A percentile compares a stretch with the other conserved stretches of the same genome.
These are phyloP conservation scores for Taphrorychus bicolor DNA, from an alignment of 2,888 invertebrate species.

Conservation along the genomic window DNA sequence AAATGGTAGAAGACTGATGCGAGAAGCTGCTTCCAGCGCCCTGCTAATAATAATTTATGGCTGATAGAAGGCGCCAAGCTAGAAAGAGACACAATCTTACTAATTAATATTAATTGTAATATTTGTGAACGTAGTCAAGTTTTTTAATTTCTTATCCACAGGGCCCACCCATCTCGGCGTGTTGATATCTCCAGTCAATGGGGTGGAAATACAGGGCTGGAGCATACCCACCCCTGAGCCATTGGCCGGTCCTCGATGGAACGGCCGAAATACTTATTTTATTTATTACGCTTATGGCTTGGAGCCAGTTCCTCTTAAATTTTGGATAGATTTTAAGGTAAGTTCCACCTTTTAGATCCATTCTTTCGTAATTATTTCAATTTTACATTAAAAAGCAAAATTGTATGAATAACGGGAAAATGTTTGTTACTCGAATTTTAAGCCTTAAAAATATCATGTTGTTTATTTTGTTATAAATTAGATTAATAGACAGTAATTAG, in stretches of 20 bases:
- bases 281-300: slow-evolving; percentile 72
- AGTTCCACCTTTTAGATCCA: slow-evolving; percentile 32
- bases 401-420: too few species aligned
- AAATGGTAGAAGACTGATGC: too few species aligned
- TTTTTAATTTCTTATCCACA: slow-evolving; percentile 49
- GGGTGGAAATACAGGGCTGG: slow-evolving; percentile 66
- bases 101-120: too few species aligned
- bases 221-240: slow-evolving; percentile 65
- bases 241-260: slow-evolving; percentile 63
- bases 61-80: too few species aligned
- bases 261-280: slow-evolving; percentile 70
- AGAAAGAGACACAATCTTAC: too few species aligned
- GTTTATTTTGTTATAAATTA: too few species aligned
- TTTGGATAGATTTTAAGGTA: slow-evolving; percentile 69
- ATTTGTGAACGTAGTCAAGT: not conserved
- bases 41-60: too few species aligned
- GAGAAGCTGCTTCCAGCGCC: too few species aligned
- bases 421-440: too few species aligned
- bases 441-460: too few species aligned
- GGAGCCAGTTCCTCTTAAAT: slow-evolving; percentile 64
- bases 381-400: not conserved
- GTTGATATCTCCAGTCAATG: slow-evolving; percentile 67
- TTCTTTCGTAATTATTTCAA: not conserved
- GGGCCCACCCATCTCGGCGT: slow-evolving; percentile 74
- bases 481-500: too few species aligned